Evolutionary conservation across 2,888 invertebrate genomes (phyloP), one percentile per base, ranked within the genome.

Genomic region (Tineola bisselliella): DNA sequence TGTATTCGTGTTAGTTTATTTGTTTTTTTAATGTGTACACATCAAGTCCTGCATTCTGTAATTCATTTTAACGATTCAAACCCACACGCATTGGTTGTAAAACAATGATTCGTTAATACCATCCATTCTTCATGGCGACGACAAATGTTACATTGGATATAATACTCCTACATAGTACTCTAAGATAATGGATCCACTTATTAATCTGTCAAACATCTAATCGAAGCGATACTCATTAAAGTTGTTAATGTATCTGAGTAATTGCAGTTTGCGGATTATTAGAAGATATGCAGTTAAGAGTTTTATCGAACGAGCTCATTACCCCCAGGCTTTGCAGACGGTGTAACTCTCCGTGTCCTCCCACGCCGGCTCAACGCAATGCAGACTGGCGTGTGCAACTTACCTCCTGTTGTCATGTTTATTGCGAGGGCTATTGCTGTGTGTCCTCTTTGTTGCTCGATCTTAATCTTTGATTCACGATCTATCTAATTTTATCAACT

Each of bases 311-410:
- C 67, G 63, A 56, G 64, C 69, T 72, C 65, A 68, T 70, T 73
- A 70, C 65, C 66, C 69, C 64, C 67, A 65, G 66, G 67, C 44
- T 66, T 33, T 25, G 56, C 58, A 33, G 58, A 54, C 54, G 25
- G 74, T 72, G 75, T 77, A 78, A 73, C 70, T 76, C 70, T 64
- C 63, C 62, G 31, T 62, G 75, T 79, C 77, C 77, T 65, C 81
- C 81, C 71, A 81, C 82, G 19, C 56, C 67, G 58, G 61, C 65
- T 63, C 63, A 56, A 63, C 67, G 59, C 63, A 64, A 67, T 70
- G 30, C 48, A 69, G 66, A 65, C 66, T 65, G 62, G 63, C 65
- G 65, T 69, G 70, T 69, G 70, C 69, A 68, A 68, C 67, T 65
- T 63, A 67, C 65, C 63, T 61, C 64, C 63, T 60, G 65, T 61